Conservation (phyloP, 1,140 invertebrate species). For the Teleopsis dalmanni region DNA sequence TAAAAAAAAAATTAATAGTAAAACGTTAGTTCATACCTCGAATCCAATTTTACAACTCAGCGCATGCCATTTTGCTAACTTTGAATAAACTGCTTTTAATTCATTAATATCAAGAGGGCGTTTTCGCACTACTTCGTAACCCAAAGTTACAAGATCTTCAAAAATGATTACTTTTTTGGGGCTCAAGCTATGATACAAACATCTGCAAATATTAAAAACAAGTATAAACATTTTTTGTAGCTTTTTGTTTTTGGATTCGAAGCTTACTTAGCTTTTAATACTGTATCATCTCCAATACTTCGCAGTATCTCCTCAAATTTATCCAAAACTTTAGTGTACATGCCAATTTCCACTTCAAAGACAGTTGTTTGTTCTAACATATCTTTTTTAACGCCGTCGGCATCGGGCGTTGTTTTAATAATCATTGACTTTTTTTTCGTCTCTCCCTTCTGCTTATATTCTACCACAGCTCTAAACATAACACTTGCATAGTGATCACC, state of each 20-base stretch:
- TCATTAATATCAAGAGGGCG: constrained; percentile 16
- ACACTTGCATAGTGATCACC: constrained; percentile 13
- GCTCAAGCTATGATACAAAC: constrained; percentile 12
- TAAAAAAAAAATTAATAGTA: no score
- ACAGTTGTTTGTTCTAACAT: neutral
- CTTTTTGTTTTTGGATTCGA: no score
- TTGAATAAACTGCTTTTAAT: constrained; percentile 10
- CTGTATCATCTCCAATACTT: constrained; percentile 3
- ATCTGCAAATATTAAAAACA: no score
- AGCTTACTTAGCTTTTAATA: constrained; percentile 8
- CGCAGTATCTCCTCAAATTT: constrained; percentile 6
- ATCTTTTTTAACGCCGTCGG: constrained; percentile 7
- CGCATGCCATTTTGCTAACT: constrained; percentile 32
- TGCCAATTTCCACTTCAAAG: constrained; percentile 8
- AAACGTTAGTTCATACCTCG: no score
- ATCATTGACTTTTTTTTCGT: constrained; percentile 1
- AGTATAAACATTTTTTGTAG: no score
- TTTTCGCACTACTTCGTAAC: constrained; percentile 20
- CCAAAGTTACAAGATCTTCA: constrained; percentile 22
- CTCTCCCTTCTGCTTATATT: neutral
- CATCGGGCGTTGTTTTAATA: constrained; percentile 7
- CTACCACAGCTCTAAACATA: constrained; percentile 4
- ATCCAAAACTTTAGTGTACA: constrained; percentile 10
- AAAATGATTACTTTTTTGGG: constrained; percentile 25
- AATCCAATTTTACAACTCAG: constrained; percentile 21